Evolutionary conservation across 2,888 invertebrate species (phyloP), one percentile per base, ranked within the genome.

Genomic region (Barypeithes pellucidus): DNA sequence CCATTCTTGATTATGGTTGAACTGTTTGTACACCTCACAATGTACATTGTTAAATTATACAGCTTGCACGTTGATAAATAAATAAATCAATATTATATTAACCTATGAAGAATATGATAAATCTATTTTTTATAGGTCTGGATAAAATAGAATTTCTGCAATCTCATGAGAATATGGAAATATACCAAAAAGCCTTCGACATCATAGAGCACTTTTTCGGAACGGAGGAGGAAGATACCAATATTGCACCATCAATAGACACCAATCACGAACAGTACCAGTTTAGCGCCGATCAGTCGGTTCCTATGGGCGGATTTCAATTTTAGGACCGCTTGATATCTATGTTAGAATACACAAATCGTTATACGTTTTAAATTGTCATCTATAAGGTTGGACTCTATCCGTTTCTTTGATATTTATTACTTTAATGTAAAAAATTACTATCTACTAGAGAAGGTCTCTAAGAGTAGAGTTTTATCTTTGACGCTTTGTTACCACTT

Each of bases 141-240:
- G 98, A 99, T 85, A 98, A 98, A 89, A 97, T 99, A 79, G 98
- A 99, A 88, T 98, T 95, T 87, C 89, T 99, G 63, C 98, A 99
- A 86, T 96, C 97, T 52, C 98, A 99, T 85, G 96, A 97, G 86
- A 98, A 98, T 84, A 91, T 95, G 86, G 98, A 98, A 81, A 96
- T 99, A 79, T 99, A 98, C 88, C 94, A 97, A 86, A 98, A 98
- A 87, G 95, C 98, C 62, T 98, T 96, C 85, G 95, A 97, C 85
- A 97, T 99, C 80, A 98, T 99, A 81, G 98, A 98, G 86, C 94
- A 93, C 83, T 98, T 94, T 88, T 99, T 98, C 85, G 94, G 96
- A 16, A 93, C 95, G n/a, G 95, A 95, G 82, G 96, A 96, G 82
- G 92, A 92, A 80, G 95, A 95, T 81, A 87, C 91, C 0, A 89